Percentiles rank a stretch among this genome's conserved stretches.
phyloP scores from a whole-genome alignment of 2,888 invertebrate genomes.

The Branchipolynoe longqiensis region DNA sequence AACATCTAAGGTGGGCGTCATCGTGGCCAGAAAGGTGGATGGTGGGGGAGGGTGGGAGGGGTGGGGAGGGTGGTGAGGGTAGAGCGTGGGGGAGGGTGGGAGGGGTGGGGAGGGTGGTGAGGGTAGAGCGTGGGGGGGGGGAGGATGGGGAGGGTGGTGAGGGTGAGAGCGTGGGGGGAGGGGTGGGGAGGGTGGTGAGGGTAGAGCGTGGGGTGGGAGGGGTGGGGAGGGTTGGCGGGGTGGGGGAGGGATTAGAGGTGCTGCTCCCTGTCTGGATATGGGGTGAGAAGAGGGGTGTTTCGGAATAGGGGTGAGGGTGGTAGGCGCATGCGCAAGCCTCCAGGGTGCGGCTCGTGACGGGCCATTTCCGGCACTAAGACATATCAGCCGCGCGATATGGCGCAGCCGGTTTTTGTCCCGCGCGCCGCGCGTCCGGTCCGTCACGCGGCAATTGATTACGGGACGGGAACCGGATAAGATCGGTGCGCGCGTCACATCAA shows the following conservation, averaged over 20 bases:
- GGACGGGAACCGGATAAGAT: constrained; percentile 15
- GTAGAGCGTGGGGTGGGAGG: too few species aligned
- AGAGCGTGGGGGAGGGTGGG: constrained; percentile 2
- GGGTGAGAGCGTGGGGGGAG: background rate
- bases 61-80: background rate
- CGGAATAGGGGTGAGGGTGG: too few species aligned
- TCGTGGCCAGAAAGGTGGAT: background rate
- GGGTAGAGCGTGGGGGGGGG: background rate
- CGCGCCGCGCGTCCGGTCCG: background rate
- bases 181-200: too few species aligned
- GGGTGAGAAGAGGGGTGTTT: too few species aligned
- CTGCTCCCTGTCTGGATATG: too few species aligned
- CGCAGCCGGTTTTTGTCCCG: constrained; percentile 50
- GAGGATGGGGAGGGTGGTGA: background rate
- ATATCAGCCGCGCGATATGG: constrained; percentile 42
- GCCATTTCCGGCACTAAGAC: constrained; percentile 35
- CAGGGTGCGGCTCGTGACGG: constrained; percentile 34
- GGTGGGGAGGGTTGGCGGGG: background rate
- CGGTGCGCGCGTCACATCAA: constrained; percentile 39
- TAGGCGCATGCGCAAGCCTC: background rate
- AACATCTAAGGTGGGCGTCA: background rate
- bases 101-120: background rate
- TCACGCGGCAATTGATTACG: constrained; percentile 50
- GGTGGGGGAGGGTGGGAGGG: background rate
- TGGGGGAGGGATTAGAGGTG: background rate